Conservation (phyloP, 2,797 vertebrate genomes). For the Sebastes oblongus region DNA sequence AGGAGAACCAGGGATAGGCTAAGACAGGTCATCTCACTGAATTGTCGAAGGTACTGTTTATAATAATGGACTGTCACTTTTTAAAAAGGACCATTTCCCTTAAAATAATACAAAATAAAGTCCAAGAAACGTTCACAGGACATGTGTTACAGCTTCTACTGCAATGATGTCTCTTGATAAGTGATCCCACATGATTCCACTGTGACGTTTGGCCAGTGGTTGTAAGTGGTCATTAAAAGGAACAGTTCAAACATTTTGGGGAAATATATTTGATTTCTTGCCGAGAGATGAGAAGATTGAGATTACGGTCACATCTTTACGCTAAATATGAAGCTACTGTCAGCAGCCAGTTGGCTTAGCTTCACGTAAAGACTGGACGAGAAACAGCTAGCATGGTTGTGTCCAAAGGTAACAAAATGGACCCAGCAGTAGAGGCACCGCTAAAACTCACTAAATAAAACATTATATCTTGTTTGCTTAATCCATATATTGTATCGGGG, state of each 20-base stretch:
- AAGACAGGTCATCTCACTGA: conserved; percentile 45
- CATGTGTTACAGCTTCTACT: neutral
- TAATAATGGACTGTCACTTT: conserved; percentile 18
- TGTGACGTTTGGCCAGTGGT: neutral
- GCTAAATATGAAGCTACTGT: neutral
- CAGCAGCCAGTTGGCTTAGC: neutral
- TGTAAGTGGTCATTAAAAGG: neutral
- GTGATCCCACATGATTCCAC: neutral
- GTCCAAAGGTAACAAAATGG: neutral
- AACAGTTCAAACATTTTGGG: no score
- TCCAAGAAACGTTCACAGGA: neutral
- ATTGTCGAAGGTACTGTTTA: conserved; percentile 33
- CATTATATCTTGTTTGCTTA: neutral
- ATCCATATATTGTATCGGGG: neutral
- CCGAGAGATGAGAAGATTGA: neutral
- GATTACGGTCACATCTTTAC: neutral
- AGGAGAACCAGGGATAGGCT: conserved; percentile 41
- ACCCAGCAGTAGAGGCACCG: neutral
- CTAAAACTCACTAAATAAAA: neutral
- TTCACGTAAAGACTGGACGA: neutral
- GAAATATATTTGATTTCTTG: no score
- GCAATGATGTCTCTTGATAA: neutral
- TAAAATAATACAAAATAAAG: neutral
- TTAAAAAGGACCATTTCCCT: neutral
- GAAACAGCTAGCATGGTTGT: neutral